Percentiles rank a stretch among this genome's conserved stretches.
Evolutionary conservation across 2,113 vertebrate genomes (phyloP).

Genomic region (Taurulus bubalis): DNA sequence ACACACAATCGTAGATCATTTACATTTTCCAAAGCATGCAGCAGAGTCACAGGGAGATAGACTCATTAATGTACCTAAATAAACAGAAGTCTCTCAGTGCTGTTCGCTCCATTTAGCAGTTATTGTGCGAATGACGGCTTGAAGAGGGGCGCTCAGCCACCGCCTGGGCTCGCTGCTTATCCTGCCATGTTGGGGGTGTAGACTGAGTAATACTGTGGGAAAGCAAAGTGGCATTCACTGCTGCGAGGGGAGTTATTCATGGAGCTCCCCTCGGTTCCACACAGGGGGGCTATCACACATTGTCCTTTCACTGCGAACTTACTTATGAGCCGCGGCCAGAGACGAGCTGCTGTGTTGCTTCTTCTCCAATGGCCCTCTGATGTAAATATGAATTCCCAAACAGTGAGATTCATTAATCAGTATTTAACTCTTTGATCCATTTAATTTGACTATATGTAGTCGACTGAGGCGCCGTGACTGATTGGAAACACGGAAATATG

Average conservation of each 20-base stretch:
- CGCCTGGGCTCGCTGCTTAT: constrained; percentile 57
- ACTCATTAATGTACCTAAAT: not conserved
- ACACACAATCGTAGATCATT: constrained; percentile 42
- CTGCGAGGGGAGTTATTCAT: constrained; percentile 76
- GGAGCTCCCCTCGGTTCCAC: constrained; percentile 60
- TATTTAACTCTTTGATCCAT: not conserved
- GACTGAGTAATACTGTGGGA: constrained; percentile 74
- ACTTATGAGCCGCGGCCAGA: constrained; percentile 45
- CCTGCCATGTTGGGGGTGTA: constrained; percentile 75
- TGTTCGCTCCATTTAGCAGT: constrained; percentile 18
- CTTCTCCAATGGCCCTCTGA: not conserved
- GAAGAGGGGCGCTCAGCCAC: constrained; percentile 42
- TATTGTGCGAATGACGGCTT: constrained; percentile 55
- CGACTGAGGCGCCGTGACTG: not conserved
- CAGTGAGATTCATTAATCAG: not conserved
- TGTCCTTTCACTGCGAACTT: constrained; percentile 55
- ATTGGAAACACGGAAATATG: constrained; percentile 19
- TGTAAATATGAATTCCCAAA: not conserved
- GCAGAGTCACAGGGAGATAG: not conserved
- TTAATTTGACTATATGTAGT: not conserved
- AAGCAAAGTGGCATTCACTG: constrained; percentile 76
- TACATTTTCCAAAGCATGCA: constrained; percentile 9
- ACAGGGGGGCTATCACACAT: constrained; percentile 66
- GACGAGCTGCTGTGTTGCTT: not conserved
- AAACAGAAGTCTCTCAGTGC: constrained; percentile 2